These are phyloP conservation scores for Oasisia sp. DNA, from an alignment of 2,888 invertebrate species.

Conservation along the genomic window DNA sequence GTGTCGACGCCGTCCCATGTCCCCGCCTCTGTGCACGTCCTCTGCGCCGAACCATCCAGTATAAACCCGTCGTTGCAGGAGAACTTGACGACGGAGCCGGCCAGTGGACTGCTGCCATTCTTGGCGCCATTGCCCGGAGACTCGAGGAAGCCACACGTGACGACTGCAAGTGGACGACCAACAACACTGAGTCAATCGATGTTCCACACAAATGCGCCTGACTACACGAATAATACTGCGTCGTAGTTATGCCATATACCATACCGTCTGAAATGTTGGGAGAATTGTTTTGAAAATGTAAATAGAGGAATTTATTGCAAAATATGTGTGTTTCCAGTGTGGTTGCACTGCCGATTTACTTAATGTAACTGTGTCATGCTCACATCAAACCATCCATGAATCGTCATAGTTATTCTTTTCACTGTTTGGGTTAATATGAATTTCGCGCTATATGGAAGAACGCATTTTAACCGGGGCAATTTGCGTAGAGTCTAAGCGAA, in stretches of 20 bases:
- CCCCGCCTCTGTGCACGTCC: background rate
- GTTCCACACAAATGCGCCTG: background rate
- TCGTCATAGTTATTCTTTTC: no score
- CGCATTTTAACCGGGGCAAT: no score
- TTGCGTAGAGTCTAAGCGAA: no score
- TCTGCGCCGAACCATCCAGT: background rate
- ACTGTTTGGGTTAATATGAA: no score
- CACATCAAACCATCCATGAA: no score
- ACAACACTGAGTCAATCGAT: no score
- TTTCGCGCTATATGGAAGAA: no score
- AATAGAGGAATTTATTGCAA: no score
- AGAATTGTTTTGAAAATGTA: no score
- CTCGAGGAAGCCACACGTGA: background rate
- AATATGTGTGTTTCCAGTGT: no score
- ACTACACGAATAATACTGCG: background rate
- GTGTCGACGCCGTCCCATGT: background rate
- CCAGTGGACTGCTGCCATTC: background rate
- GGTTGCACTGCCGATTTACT: no score
- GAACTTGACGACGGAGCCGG: background rate
- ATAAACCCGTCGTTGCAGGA: background rate
- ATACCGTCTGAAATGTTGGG: background rate
- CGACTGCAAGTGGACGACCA: background rate
- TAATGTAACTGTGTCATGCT: no score
- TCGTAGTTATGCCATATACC: background rate
- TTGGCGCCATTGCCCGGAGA: background rate